A percentile compares a stretch with the other conserved stretches of the same genome.
Evolutionary conservation across 2,113 vertebrate species (phyloP).

Genomic region (Apodemus speciosus): DNA sequence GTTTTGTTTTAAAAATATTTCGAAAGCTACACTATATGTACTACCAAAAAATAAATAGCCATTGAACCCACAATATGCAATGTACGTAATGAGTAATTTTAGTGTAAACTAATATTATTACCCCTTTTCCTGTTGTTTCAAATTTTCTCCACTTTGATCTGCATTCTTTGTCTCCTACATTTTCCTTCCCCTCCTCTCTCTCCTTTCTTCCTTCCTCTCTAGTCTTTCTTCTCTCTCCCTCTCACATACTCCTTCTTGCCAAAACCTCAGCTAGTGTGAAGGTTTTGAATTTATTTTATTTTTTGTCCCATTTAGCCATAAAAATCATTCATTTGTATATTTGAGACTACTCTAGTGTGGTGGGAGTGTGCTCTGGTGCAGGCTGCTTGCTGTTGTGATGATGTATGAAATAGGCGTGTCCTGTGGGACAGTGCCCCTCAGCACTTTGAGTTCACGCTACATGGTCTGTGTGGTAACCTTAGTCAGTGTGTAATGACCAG

Average conservation of each 20-base stretch:
- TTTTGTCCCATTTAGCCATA: background rate
- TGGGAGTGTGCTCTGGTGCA: background rate
- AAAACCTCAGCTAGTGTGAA: background rate
- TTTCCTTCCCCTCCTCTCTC: background rate
- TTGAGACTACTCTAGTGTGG: background rate
- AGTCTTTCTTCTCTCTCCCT: background rate
- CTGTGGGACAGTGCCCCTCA: constrained; percentile 11
- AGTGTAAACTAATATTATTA: background rate
- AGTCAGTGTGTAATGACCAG: background rate
- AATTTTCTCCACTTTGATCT: background rate
- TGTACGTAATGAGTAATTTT: background rate
- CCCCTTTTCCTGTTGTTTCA: background rate
- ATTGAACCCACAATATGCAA: background rate
- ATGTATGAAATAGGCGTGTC: constrained; percentile 23
- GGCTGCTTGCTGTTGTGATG: constrained; percentile 12
- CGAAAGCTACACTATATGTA: constrained; percentile 3
- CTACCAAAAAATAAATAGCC: background rate
- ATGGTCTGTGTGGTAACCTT: background rate
- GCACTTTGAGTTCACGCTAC: background rate
- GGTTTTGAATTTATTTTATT: constrained; percentile 43
- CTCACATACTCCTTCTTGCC: background rate
- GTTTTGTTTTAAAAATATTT: background rate
- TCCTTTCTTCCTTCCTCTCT: background rate
- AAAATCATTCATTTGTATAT: constrained; percentile 28
- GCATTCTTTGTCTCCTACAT: background rate